Evolutionary conservation across 1,140 invertebrate species (phyloP).

Genomic region (Pseudobourletiella spinata): DNA sequence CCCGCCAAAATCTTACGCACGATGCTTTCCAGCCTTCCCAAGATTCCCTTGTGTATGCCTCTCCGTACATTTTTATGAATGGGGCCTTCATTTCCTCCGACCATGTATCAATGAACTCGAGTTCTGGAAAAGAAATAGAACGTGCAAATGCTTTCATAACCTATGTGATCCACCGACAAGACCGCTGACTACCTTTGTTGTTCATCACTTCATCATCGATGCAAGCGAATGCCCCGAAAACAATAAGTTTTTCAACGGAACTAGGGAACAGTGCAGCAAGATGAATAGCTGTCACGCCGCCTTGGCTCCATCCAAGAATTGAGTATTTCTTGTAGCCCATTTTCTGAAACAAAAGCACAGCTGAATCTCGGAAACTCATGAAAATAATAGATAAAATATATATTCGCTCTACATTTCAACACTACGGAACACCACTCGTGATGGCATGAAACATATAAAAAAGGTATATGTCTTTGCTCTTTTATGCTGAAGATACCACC

Average conservation of each 20-base stretch:
- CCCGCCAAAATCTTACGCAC: constrained; percentile 47
- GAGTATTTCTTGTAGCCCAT: constrained; percentile 61
- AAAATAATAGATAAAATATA: too few species aligned
- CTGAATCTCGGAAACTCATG: not conserved
- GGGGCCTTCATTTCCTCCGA: constrained; percentile 65
- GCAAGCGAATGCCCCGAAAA: constrained; percentile 70
- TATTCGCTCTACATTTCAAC: too few species aligned
- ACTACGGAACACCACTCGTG: too few species aligned
- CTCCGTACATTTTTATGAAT: constrained; percentile 63
- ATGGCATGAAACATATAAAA: too few species aligned
- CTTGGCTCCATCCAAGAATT: constrained; percentile 80
- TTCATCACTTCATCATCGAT: constrained; percentile 57
- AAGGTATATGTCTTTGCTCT: too few species aligned
- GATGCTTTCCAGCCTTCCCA: constrained; percentile 67
- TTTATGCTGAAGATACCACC: too few species aligned
- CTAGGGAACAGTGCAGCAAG: constrained; percentile 59
- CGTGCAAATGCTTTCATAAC: not conserved
- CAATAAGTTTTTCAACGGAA: constrained; percentile 59
- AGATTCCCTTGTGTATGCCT: constrained; percentile 56
- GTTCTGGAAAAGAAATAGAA: constrained; percentile 37
- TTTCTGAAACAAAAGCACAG: constrained; percentile 39
- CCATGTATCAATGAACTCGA: constrained; percentile 65
- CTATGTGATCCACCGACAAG: not conserved
- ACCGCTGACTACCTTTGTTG: constrained; percentile 44
- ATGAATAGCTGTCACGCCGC: constrained; percentile 68